Evolutionary conservation across 1,140 invertebrate genomes (phyloP), one percentile per base, ranked within the genome.

Genomic region (Bradysia coprophila): DNA sequence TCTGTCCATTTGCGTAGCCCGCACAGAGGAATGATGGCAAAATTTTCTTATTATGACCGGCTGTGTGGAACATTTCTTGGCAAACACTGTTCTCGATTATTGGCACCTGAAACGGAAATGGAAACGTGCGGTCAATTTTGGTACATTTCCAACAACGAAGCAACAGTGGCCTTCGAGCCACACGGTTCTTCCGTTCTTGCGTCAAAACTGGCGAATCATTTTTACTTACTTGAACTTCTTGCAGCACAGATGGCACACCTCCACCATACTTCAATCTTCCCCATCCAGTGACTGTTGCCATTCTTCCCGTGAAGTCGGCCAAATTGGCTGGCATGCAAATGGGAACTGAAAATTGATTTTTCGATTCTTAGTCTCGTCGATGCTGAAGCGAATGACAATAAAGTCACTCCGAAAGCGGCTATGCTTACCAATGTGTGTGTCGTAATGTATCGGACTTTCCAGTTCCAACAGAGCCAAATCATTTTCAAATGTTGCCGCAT

Each of bases 21-120:
- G 90, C 90, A 53, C 90, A 95, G n/a, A 94, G 67, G 64, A 94
- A 94, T 43, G 85, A 89, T 31, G 76, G 76, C 9, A 87, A 63
- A 48, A 94, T 92, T 41, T 76, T 73, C 64, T 94, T 94, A 2
- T 75, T 66, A 51, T 93, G 88, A 1, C 85, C 86, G 2, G 82
- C 85, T 0, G 82, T 85, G 43, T 79, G 73, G 70, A 93, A 94
- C 88, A 93, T 92, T 53, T 88, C 80, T 62, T 94, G 89, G 57
- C 89, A 94, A 1, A 89, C 80, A 40, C 72, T 72, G 58, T 93
- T 93, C 51, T 86, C 81, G 59, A 93, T 87, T 46, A 93, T 79
- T 8, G 89, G 89, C 13, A 93, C 85, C 69, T 72, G 48, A 6
- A 57, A 55, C 24, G 21, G 19, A 21, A 20, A 33, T 21, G 20